Conservation (phyloP, 2,797 vertebrate species). For the Chlorospingus semifuscus region DNA sequence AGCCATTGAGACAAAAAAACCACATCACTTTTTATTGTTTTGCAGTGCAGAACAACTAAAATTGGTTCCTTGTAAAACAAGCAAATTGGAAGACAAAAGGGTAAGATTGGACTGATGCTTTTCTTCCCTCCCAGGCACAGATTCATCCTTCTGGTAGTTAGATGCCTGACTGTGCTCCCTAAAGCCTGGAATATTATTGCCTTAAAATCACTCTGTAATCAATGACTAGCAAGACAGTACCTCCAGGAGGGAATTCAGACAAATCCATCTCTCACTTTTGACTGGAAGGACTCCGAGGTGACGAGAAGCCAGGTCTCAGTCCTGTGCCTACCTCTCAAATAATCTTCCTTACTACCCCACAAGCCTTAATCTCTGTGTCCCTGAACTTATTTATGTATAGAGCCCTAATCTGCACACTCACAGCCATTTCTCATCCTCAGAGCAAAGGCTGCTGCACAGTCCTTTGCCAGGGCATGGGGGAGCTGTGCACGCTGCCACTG, state of each 20-base stretch:
- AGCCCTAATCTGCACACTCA: neutral
- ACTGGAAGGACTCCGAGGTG: neutral
- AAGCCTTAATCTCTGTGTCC: neutral
- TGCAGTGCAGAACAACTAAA: neutral
- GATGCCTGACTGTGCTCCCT: neutral
- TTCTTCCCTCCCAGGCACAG: neutral
- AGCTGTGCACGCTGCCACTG: neutral
- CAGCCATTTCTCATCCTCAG: neutral
- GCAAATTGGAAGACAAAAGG: neutral
- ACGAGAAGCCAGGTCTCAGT: neutral
- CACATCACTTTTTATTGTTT: conserved; percentile 1
- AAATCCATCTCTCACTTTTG: neutral
- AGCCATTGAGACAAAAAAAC: neutral
- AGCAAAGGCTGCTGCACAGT: neutral
- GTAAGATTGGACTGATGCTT: neutral
- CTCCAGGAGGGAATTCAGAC: neutral
- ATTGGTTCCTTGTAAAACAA: neutral
- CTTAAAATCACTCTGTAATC: neutral
- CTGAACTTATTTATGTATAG: neutral
- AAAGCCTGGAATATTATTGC: neutral
- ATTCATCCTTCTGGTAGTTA: neutral
- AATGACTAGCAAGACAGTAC: neutral
- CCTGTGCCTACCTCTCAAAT: neutral
- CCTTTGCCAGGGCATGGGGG: neutral
- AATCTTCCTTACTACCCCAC: neutral